Percentiles rank a stretch among this genome's conserved stretches.
These are phyloP conservation scores for Aspidapion aeneum DNA, from an alignment of 2,888 invertebrate genomes.

Conservation along the genomic window DNA sequence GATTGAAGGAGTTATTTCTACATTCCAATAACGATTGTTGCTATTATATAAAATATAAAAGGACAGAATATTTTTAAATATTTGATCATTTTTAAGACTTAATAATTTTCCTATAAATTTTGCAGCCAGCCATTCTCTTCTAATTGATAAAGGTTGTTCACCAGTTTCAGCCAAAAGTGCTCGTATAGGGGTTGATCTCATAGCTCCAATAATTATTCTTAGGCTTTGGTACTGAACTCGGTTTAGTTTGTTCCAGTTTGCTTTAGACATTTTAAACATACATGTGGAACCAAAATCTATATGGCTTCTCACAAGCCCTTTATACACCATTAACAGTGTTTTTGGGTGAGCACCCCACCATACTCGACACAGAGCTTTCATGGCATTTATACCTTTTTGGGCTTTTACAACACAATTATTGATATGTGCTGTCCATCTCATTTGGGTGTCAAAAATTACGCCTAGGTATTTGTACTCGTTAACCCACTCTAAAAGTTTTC, in stretches of 20 bases:
- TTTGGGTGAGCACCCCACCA: constrained; percentile 8
- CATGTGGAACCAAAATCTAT: neutral
- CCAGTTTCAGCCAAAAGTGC: neutral
- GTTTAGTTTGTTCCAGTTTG: neutral
- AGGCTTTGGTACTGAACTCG: neutral
- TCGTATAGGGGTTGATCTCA: neutral
- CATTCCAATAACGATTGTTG: neutral
- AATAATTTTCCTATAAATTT: neutral
- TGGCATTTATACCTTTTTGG: constrained; percentile 8
- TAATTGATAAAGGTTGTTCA: neutral
- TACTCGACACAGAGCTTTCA: constrained; percentile 3
- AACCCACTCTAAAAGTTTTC: constrained; percentile 4
- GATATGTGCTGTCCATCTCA: constrained; percentile 2
- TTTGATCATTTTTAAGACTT: neutral
- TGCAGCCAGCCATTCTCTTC: neutral
- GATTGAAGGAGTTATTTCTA: neutral
- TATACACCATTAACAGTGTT: neutral
- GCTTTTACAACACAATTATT: constrained; percentile 2
- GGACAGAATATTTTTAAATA: neutral
- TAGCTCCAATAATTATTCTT: neutral
- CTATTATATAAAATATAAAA: neutral
- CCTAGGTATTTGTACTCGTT: constrained; percentile 6
- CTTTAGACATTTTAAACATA: neutral
- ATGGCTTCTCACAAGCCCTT: neutral
- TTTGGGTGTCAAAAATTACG: neutral